Conservation (phyloP, 2,113 vertebrate species). For the Chionis minor region DNA sequence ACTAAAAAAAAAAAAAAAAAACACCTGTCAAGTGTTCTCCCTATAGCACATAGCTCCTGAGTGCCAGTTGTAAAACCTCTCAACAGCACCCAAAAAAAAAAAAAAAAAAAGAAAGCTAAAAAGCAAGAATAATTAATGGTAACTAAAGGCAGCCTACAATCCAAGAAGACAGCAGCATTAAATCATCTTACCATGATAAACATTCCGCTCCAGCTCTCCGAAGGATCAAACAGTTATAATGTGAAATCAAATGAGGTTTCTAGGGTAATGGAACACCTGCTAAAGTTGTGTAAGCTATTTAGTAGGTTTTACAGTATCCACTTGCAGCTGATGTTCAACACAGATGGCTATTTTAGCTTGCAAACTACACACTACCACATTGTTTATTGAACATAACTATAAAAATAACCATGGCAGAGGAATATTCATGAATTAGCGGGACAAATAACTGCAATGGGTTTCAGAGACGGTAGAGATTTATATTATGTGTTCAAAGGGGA, state of each 20-base stretch:
- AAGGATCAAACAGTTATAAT: slow-evolving; percentile 73
- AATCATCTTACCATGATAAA: slow-evolving; percentile 69
- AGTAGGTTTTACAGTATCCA: slow-evolving; percentile 66
- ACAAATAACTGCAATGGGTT: slow-evolving; percentile 37
- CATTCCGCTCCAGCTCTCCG: slow-evolving; percentile 75
- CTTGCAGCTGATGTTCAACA: slow-evolving; percentile 63
- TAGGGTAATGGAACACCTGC: slow-evolving; percentile 70
- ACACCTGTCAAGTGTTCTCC: slow-evolving; percentile 82
- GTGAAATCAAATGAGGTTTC: slow-evolving; percentile 75
- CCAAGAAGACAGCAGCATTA: slow-evolving; percentile 67
- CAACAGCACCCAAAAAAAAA: slow-evolving; percentile 62
- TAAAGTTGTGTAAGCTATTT: slow-evolving; percentile 61
- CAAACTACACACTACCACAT: slow-evolving; percentile 48
- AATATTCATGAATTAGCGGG: slow-evolving; percentile 60
- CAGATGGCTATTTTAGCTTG: slow-evolving; percentile 65
- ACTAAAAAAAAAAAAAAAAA: slow-evolving; percentile 64
- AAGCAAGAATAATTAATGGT: slow-evolving; percentile 60
- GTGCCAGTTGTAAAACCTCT: slow-evolving; percentile 74
- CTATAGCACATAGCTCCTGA: slow-evolving; percentile 73
- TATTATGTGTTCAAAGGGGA: background rate
- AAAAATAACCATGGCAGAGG: slow-evolving; percentile 61
- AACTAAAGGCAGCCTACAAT: slow-evolving; percentile 64
- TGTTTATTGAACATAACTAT: slow-evolving; percentile 67
- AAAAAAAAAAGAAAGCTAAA: slow-evolving; percentile 20
- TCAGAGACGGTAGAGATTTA: slow-evolving; percentile 41